A percentile compares a stretch with the other conserved stretches of the same genome.
These are phyloP conservation scores for Craseonycteris thonglongyai DNA, from an alignment of 2,113 vertebrate species.

Conservation along the genomic window DNA sequence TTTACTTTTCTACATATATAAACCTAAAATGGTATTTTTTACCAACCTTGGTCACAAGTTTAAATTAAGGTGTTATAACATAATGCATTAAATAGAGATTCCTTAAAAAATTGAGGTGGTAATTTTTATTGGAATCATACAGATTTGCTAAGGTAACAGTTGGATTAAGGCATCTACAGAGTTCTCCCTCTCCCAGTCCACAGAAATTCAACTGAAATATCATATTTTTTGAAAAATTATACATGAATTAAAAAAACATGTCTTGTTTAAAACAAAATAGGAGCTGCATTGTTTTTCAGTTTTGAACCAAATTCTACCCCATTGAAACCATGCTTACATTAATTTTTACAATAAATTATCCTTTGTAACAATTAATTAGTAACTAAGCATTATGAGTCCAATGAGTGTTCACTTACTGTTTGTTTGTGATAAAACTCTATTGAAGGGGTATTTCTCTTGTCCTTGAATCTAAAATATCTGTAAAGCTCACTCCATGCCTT, in stretches of 20 bases:
- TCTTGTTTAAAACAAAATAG: constrained; percentile 22
- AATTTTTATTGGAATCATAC: background rate
- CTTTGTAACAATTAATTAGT: constrained; percentile 68
- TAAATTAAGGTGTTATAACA: constrained; percentile 28
- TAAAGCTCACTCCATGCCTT: constrained; percentile 68
- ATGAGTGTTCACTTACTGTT: constrained; percentile 46
- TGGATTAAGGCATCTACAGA: background rate
- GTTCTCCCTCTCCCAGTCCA: background rate
- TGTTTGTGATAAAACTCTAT: constrained; percentile 45
- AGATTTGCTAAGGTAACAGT: constrained; percentile 1
- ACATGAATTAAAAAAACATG: background rate
- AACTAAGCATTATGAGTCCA: constrained; percentile 65
- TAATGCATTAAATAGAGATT: constrained; percentile 17
- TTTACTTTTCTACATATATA: constrained; percentile 8
- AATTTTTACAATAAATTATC: constrained; percentile 60
- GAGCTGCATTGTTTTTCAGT: constrained; percentile 38
- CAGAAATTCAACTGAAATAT: background rate
- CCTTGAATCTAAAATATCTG: constrained; percentile 71
- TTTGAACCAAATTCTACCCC: constrained; percentile 49
- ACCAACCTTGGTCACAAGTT: background rate
- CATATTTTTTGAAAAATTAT: constrained; percentile 28
- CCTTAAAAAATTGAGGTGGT: background rate
- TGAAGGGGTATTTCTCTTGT: constrained; percentile 51
- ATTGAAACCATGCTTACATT: constrained; percentile 52
- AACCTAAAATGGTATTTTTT: background rate